Base-by-base conservation (phyloP, 2,888 invertebrate species). In the Penaeus monodon region DNA sequence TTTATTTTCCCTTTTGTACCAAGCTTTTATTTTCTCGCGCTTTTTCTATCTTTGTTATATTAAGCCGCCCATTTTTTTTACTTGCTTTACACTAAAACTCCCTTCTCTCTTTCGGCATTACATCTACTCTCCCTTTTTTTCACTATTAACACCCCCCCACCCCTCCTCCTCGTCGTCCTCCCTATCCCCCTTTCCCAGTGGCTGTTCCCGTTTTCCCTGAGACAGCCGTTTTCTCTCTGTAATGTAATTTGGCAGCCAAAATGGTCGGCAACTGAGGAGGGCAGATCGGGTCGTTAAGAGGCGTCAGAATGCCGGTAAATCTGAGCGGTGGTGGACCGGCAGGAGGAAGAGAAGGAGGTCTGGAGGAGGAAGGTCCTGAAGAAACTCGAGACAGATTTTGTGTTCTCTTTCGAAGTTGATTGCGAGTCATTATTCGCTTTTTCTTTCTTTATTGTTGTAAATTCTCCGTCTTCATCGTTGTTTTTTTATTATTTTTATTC, bases 181-280 rank as follows among this genome's bases (percentile, higher is more conserved):
- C 24, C 2, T 8, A n/a, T 10, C 20, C 49, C 44, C 49, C 38
- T 27, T 24, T 27, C 77, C 49, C 33, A 24, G 57, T 81, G 70
- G 63, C 70, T 10, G 63, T 73, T 44, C 49, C 63, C 81, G 81
- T 81, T 81, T 73, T 73, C 81, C 81, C 70, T 81, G 63, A 49
- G 57, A 63, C 68, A 57, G 73, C 44, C 81, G 73, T 81, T 81
- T 81, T 81, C 81, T 81, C 57, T 57, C 29, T 44, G 57, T 73
- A 81, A 81, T 81, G 81, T 81, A 81, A 81, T 81, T 81, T 81
- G 81, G 81, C 81, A 81, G 81, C 81, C 81, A 81, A 81, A 81
- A 81, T 81, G 81, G 70, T 63, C 81, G 73, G 73, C 70, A 81
- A 81, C 81, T 73, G 81, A 81, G 81, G 81, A 81, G 81, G 81